Conservation (phyloP, 2,888 invertebrate species). For the Exephanes ischioxanthus region DNA sequence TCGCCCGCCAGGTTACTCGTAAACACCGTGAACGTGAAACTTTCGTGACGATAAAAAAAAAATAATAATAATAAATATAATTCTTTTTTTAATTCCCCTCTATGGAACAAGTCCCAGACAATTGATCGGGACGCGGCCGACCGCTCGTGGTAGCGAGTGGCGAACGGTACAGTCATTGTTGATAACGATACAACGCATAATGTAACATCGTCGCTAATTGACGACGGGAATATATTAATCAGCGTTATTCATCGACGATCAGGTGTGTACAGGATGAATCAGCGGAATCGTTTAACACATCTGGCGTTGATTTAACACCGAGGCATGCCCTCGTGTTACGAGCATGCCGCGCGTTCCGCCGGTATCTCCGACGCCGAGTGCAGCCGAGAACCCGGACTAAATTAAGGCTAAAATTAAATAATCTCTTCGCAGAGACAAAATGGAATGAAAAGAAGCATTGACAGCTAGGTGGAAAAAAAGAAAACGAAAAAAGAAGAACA, state of each 20-base stretch:
- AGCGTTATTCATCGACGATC: slow-evolving; percentile 28
- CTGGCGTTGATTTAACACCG: slow-evolving; percentile 20
- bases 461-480: slow-evolving; percentile 59
- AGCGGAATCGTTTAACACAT: slow-evolving; percentile 10
- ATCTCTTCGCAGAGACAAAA: slow-evolving; percentile 60
- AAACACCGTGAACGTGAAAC: not conserved
- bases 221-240: slow-evolving; percentile 17
- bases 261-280: slow-evolving; percentile 20
- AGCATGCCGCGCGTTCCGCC: not conserved
- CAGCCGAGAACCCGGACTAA: not conserved
- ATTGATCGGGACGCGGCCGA: not conserved
- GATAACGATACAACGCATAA: slow-evolving; percentile 14
- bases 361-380: not conserved
- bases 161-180: slow-evolving; percentile 31
- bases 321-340: not conserved
- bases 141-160: not conserved
- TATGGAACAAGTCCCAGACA: not conserved
- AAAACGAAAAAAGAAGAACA: not conserved
- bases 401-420: slow-evolving; percentile 71
- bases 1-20: not conserved
- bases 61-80: not conserved
- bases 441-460: slow-evolving; percentile 72
- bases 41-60: not conserved
- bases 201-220: slow-evolving; percentile 19
- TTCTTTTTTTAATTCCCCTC: not conserved